A percentile compares a stretch with the other conserved stretches of the same genome.
Evolutionary conservation across 2,113 vertebrate species (phyloP).

Genomic region (Chiloscyllium plagiosum): DNA sequence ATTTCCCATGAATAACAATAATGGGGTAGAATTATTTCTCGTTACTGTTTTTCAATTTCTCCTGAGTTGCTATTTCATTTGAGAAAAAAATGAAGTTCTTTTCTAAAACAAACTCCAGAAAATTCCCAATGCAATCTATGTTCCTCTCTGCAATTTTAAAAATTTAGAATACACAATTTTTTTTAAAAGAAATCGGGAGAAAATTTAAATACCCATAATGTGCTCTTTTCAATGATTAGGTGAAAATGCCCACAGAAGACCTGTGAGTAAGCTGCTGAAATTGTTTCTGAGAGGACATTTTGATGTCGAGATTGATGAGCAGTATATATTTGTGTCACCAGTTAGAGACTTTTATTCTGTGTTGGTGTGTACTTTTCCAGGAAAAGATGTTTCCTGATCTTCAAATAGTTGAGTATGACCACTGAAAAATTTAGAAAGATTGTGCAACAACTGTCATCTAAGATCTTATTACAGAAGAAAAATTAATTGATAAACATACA

Average conservation of each 20-base stretch:
- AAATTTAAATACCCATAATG: background rate
- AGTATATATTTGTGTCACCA: background rate
- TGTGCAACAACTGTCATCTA: background rate
- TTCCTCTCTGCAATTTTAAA: background rate
- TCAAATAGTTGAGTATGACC: background rate
- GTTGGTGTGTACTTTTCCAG: background rate
- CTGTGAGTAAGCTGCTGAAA: background rate
- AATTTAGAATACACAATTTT: background rate
- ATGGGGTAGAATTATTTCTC: background rate
- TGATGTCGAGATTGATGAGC: background rate
- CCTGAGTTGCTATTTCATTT: background rate
- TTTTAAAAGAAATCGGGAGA: background rate
- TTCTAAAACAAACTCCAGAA: background rate
- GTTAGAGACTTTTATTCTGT: background rate
- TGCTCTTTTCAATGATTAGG: background rate
- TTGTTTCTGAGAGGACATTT: background rate
- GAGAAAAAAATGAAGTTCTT: background rate
- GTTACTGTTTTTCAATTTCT: background rate
- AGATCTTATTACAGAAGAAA: background rate
- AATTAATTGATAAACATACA: background rate
- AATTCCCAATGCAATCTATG: background rate
- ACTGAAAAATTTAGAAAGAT: background rate
- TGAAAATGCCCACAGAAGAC: background rate
- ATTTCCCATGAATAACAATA: background rate
- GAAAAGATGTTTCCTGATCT: background rate